Base-by-base conservation (phyloP, 2,113 vertebrate genomes). In the Platysternon megacephalum region DNA sequence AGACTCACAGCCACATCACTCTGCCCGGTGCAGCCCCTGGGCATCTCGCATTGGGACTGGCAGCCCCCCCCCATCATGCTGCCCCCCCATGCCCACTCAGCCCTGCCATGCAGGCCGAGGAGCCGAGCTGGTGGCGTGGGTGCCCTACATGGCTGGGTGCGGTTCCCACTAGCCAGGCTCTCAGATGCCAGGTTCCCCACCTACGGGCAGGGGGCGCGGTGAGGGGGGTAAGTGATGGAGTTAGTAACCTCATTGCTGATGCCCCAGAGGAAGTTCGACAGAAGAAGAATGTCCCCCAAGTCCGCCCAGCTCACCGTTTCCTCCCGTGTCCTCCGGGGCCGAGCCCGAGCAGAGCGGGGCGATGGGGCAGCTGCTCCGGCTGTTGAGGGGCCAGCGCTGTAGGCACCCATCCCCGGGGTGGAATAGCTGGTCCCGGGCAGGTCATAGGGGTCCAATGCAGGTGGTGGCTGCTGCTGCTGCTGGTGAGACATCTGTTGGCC, bases 371-470 rank as follows among this genome's bases (percentile, higher is more conserved):
- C 96, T 13, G 98, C 79, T 5, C 98, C 95, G 5, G 98, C 97
- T 9, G 98, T 98, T 39, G 98, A 98, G 91, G 96, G 97, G 1
- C 90, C 97, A 2, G 95, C 22, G 32, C 94, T 24, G 44, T 98
- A 98, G 61, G 96, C 49, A 1, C 98, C 96, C 87, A 98, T 78
- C 39, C 98, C 98, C 0, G 99, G 98, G 0, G 98, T 96, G 0
- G 99, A 98, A 92, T 99, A 99, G 91, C 99, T 99, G 83, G 99
- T 98, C 32, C 99, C 99, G 0, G 99, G 99, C 89, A 99, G 97
- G 95, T 99, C 99, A 10, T 99, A 99, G 0, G 99, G 99, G 93
- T 99, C 99, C 32, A 99, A 85, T 0, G 97, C 92, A 3, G 98
- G 91, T 94, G 97, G 98, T 97, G 44, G 98, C 82, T 86, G 98